These are phyloP conservation scores for Apteryx owenii DNA, from an alignment of 2,113 vertebrate genomes.

Conservation along the genomic window DNA sequence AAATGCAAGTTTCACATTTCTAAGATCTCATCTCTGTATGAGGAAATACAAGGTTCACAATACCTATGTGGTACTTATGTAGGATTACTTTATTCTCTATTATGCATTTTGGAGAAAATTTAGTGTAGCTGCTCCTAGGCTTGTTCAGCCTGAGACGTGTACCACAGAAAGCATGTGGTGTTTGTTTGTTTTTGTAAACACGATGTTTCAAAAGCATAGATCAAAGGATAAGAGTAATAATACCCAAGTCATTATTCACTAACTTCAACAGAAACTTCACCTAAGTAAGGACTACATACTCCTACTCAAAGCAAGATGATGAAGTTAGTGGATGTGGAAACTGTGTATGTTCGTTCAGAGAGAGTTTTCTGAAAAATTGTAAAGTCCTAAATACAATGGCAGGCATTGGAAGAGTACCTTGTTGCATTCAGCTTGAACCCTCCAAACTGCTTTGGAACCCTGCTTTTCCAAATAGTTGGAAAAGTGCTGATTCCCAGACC, in stretches of 20 bases:
- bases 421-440: not conserved
- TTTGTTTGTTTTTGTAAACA: not conserved
- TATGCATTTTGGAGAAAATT: not conserved
- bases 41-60: not conserved
- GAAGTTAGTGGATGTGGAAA: not conserved
- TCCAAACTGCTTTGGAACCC: not conserved
- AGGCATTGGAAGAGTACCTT: not conserved
- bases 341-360: not conserved
- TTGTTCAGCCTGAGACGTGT: not conserved
- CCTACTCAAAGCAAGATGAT: not conserved
- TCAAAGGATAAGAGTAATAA: not conserved
- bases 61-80: not conserved
- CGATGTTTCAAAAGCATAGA: not conserved
- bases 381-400: not conserved
- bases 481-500: not conserved
- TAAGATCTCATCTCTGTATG: not conserved
- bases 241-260: not conserved
- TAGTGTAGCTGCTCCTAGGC: not conserved
- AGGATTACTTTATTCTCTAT: not conserved
- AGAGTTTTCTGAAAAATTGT: not conserved
- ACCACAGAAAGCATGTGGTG: not conserved
- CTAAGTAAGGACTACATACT: not conserved
- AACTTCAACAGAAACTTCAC: not conserved
- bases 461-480: not conserved
- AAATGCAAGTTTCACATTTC: not conserved